phyloP scores from a whole-genome alignment of 2,888 invertebrate species.

The Euproctis similis region DNA sequence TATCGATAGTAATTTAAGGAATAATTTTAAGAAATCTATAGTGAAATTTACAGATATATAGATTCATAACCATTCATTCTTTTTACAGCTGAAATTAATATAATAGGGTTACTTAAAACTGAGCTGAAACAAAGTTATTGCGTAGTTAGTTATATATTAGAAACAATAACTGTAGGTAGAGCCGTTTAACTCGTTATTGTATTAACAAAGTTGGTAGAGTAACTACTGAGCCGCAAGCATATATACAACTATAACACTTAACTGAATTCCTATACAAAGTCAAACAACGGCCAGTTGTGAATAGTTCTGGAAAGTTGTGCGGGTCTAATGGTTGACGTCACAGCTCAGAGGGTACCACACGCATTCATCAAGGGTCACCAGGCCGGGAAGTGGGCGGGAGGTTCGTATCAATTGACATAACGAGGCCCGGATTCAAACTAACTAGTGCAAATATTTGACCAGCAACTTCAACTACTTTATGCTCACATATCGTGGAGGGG shows the following conservation, averaged over 20 bases:
- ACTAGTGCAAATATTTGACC: slow-evolving; percentile 37
- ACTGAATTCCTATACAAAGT: slow-evolving; percentile 11
- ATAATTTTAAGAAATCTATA: too few relatives aligned
- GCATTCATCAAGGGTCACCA: slow-evolving; percentile 36
- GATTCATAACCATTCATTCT: too few relatives aligned
- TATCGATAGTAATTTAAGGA: too few relatives aligned
- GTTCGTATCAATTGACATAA: slow-evolving; percentile 35
- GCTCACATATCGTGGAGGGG: too few relatives aligned
- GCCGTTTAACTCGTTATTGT: too few relatives aligned
- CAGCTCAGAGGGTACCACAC: slow-evolving; percentile 11
- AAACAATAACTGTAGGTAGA: too few relatives aligned
- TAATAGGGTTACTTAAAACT: too few relatives aligned
- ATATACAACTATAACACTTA: slow-evolving; percentile 7
- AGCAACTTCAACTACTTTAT: too few relatives aligned
- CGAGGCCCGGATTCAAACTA: slow-evolving; percentile 41
- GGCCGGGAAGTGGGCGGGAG: slow-evolving; percentile 6
- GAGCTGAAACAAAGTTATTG: too few relatives aligned
- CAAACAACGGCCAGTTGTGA: slow-evolving; percentile 11
- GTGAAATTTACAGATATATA: too few relatives aligned
- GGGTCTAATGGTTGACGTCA: slow-evolving; percentile 14
- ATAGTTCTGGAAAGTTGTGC: slow-evolving; percentile 14
- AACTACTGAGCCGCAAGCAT: neutral
- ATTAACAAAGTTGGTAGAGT: neutral
- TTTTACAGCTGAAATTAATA: too few relatives aligned
- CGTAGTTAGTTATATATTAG: too few relatives aligned